A percentile compares a stretch with the other conserved stretches of the same genome.
phyloP scores from a whole-genome alignment of 2,113 vertebrate genomes.

The Platysternon megacephalum region DNA sequence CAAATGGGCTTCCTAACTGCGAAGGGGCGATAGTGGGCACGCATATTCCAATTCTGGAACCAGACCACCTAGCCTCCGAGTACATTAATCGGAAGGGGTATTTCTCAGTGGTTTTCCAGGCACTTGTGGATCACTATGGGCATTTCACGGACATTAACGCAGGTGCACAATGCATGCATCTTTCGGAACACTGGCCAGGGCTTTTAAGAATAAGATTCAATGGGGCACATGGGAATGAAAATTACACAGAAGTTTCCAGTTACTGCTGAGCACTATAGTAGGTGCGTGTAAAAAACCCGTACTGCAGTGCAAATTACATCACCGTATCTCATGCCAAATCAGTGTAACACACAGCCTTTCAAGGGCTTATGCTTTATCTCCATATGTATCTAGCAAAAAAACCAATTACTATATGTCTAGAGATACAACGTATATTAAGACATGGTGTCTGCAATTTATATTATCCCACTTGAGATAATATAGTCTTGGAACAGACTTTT shows the following conservation, averaged over 20 bases:
- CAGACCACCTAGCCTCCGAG: too few relatives aligned
- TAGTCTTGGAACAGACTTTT: background rate
- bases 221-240: background rate
- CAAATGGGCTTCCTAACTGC: too few relatives aligned
- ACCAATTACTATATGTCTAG: slow-evolving; percentile 29
- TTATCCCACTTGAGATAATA: slow-evolving; percentile 10
- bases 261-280: background rate
- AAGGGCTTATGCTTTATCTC: slow-evolving; percentile 49
- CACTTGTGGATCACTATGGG: too few relatives aligned
- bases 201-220: background rate
- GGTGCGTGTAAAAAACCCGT: background rate
- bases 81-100: too few relatives aligned
- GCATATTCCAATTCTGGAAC: too few relatives aligned
- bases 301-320: slow-evolving; percentile 24
- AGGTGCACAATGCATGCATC: too few relatives aligned
- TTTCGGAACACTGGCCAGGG: background rate
- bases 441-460: slow-evolving; percentile 36
- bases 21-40: too few relatives aligned
- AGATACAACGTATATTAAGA: slow-evolving; percentile 39
- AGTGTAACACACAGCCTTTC: slow-evolving; percentile 10
- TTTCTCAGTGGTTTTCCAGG: too few relatives aligned
- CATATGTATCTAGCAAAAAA: slow-evolving; percentile 5
- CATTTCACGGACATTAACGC: too few relatives aligned
- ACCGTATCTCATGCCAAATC: too few relatives aligned
- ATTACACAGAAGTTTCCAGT: background rate